A percentile compares a stretch with the other conserved stretches of the same genome.
phyloP scores from a whole-genome alignment of 2,797 vertebrate species.

The Phrynocephalus forsythii region DNA sequence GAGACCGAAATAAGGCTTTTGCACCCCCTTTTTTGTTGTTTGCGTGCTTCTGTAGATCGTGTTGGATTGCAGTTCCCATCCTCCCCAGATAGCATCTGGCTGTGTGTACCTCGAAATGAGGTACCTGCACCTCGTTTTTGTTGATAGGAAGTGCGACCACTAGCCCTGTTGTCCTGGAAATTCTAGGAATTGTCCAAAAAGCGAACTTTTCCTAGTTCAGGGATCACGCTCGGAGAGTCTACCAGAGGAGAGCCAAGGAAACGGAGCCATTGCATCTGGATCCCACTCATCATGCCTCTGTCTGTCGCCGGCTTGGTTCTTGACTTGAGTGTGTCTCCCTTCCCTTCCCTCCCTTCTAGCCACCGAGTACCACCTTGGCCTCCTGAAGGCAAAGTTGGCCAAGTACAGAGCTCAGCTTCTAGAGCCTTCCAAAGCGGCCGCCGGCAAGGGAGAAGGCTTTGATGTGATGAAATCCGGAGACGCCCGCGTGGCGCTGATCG shows the following conservation, averaged over 20 bases:
- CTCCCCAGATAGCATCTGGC: not conserved
- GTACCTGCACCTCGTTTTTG: no score
- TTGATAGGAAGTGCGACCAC: no score
- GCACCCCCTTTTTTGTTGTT: no score
- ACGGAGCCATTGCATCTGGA: not conserved
- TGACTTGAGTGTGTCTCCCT: not conserved
- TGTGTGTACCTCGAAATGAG: no score
- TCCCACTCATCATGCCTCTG: not conserved
- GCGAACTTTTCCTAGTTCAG: not conserved
- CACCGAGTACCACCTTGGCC: conserved; percentile 96
- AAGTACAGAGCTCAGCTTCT: conserved; percentile 96
- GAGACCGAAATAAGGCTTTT: no score
- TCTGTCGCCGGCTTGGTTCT: no score
- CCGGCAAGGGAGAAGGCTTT: conserved; percentile 96
- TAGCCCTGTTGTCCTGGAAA: not conserved
- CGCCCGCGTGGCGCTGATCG: conserved; percentile 94
- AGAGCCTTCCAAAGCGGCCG: conserved; percentile 92
- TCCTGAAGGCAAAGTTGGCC: conserved; percentile 96
- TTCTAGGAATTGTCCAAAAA: not conserved
- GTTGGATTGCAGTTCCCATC: not conserved
- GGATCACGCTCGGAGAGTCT: not conserved
- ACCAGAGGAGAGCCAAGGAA: no score
- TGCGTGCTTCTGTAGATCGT: no score
- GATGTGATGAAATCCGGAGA: conserved; percentile 99
- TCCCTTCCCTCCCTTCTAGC: conserved; percentile 75